Evolutionary conservation across 2,113 vertebrate species (phyloP), one percentile per base, ranked within the genome.

Genomic region (Fulica atra): DNA sequence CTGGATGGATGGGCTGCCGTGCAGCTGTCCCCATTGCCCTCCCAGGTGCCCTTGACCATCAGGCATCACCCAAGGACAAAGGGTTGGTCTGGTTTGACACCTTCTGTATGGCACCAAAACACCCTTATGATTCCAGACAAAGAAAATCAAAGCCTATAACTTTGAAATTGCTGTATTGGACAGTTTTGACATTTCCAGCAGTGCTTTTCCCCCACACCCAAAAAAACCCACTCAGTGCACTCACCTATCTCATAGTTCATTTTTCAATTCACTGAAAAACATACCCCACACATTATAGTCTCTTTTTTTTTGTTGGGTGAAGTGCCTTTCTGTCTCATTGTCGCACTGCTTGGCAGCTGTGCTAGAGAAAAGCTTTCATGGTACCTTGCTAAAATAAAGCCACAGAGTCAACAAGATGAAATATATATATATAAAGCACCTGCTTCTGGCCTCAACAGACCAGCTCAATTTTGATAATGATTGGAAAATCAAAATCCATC

Each of bases 11-110:
- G 31, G 38, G 11, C 21, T 6, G 5, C 35, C 1, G 0, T 29
- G 13, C 0, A 0, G 17, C 46, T 84, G 33, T 3, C 17, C 31
- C n/a, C 4, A 1, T 20, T 0, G 1, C n/a, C 13, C 18, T 63
- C n/a, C 14, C 38, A 51, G 31, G 16, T 5, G 3, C 76, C 25
- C 28, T 46, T 1, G 0, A n/a, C 13, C 4, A 10, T n/a, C 7
- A 2, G 18, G 6, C 35, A 53, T 42, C 19, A 17, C n/a, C n/a
- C 60, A 35, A 23, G 11, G 36, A 85, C 25, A 87, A 83, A 50
- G 10, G 1, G 12, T 19, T 88, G 6, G 10, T 40, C 60, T 68
- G 20, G 6, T 50, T 19, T 78, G 53, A 38, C 7, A 42, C 42
- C 28, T 77, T 31, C 40, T 61, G n/a, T 25, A 40, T 33, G 38